Evolutionary conservation across 2,888 invertebrate species (phyloP).

Genomic region (Venustoraphidia nigricollis): DNA sequence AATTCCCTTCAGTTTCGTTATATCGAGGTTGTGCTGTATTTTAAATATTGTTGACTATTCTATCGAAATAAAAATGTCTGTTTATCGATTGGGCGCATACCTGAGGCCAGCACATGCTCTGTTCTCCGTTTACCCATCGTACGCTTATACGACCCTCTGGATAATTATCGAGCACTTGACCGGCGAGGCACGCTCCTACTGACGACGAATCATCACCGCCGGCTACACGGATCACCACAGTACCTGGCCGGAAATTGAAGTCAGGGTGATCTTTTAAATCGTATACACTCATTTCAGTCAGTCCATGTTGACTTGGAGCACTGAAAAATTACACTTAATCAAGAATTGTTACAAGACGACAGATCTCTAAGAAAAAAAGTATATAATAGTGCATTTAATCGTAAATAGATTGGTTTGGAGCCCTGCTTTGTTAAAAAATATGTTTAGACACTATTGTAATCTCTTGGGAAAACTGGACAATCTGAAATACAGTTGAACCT

Average conservation of each 20-base stretch:
- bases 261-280: slow-evolving; percentile 91
- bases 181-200: slow-evolving; percentile 59
- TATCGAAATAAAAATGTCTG: neutral
- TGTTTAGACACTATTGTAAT: too few relatives aligned
- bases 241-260: slow-evolving; percentile 84
- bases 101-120: slow-evolving; percentile 85
- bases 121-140: slow-evolving; percentile 81
- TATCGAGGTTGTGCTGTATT: too few relatives aligned
- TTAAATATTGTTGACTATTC: neutral
- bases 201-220: slow-evolving; percentile 49
- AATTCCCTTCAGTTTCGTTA: too few relatives aligned
- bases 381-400: too few relatives aligned
- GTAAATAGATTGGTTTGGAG: too few relatives aligned
- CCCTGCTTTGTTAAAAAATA: too few relatives aligned
- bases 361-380: too few relatives aligned
- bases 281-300: slow-evolving; percentile 84
- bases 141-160: slow-evolving; percentile 75
- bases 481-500: too few relatives aligned
- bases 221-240: slow-evolving; percentile 74
- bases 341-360: too few relatives aligned
- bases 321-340: too few relatives aligned
- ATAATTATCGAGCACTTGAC: slow-evolving; percentile 80
- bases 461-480: too few relatives aligned
- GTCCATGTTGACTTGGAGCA: slow-evolving; percentile 23
- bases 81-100: slow-evolving; percentile 18